Evolutionary conservation across 2,888 invertebrate species (phyloP), one percentile per base, ranked within the genome.

Genomic region (Odontocerum albicorne): DNA sequence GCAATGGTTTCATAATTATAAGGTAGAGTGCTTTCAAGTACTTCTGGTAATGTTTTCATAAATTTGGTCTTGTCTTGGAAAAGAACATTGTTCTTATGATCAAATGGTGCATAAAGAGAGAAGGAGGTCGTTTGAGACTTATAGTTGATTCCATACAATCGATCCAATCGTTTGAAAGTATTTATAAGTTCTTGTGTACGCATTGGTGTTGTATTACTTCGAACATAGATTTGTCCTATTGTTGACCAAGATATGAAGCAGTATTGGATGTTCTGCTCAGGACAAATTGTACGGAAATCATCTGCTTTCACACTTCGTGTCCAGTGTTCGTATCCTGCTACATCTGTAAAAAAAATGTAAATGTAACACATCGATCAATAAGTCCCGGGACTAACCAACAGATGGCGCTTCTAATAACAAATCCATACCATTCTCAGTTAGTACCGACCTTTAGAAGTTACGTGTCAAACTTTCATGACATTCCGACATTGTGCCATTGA

Each of bases 221-320:
- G 73, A 0, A 82, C 78, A 75, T 89, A 83, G 0, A 88, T 71
- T 68, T 88, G 82, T n/a, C 84, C 88, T 35, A 80, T 72, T 21
- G 82, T 77, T 1, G 84, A 82, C 88, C 85, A 89, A 63, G 84
- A 83, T 27, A 86, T 69, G 66, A 83, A 83, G 63, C 86, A 86
- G 49, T 76, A 76, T 47, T 70, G 70, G 21, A 65, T 58, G 62
- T 72, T 74, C 42, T 64, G 67, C 61, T 76, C 78, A 0, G 82
- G 81, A 63, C 88, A 88, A 0, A 88, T 62, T 0, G 83, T 71
- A 3, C 71, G 68, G 62, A 85, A 80, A 45, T 81, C 77, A 0
- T 67, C 65, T 43, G 68, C 66, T 22, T 67, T 66, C 1, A 50
- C 16, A 17, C 21, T 46, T n/a, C 20, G 45, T 8, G 49, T 16